Evolutionary conservation across 1,140 invertebrate species (phyloP), one percentile per base, ranked within the genome.

Genomic region (Geopemphigus sp.): DNA sequence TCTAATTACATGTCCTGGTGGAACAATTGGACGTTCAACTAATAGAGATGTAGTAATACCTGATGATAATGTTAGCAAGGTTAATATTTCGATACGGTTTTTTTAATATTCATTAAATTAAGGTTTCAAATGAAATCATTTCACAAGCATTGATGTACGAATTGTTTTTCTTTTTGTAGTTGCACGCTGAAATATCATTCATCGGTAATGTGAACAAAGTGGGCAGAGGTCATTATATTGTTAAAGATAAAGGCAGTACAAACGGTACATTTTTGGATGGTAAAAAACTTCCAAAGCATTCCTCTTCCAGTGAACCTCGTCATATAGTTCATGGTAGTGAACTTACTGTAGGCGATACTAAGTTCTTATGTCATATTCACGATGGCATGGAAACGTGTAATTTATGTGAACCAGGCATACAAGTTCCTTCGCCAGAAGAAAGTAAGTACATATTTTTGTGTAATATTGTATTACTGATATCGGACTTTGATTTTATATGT

Each of bases 261-360:
- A 96, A 96, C 85, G 95, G 95, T 2, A 96, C 94, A 0, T 89
- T 91, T 78, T 83, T 97, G 5, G 95, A 97, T 86, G 92, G 92
- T 0, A 88, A 87, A 47, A 87, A 92, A 81, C 87, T 97, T 82
- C 92, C 92, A 0, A 88, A 88, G 47, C 88, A 90, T 1, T 92
- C 93, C 83, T 88, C 90, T 84, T 88, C 90, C 81, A 94, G 93
- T 83, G 86, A 89, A 22, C 86, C 88, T 0, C 81, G 84, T 80
- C 86, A 89, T 83, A 83, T 95, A 54, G 85, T 87, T 0, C 94
- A 98, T 85, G 94, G 93, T 8, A 94, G 93, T 83, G 87, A 88
- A 12, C 82, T 94, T 57, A 88, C 91, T 56, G 84, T 94, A 11
- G 93, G 92, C 0, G 87, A 88, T 57, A 94, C 93, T 0, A 91